Evolutionary conservation across 2,797 vertebrate species (phyloP).

Genomic region (Dendrocincla tyrannina): DNA sequence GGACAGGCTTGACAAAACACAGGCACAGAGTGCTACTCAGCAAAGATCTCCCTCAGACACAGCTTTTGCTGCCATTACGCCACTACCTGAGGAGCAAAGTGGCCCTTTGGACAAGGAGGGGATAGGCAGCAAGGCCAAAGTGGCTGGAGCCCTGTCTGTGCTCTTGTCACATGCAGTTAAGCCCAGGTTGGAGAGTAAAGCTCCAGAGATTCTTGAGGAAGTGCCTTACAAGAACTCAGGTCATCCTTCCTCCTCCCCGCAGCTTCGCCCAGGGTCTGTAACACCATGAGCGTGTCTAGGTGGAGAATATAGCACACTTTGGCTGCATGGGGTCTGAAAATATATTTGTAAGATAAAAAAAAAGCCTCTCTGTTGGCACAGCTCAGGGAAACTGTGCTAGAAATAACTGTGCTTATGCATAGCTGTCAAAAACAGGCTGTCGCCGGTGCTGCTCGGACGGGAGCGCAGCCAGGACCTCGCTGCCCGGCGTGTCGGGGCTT

Average conservation of each 20-base stretch:
- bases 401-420: conserved; percentile 46
- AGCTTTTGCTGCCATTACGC: not conserved
- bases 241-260: not conserved
- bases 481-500: not conserved
- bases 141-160: not conserved
- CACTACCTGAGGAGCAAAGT: not conserved
- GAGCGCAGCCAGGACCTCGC: conserved; percentile 13
- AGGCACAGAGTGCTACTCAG: fast-evolving
- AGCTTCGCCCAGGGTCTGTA: not conserved
- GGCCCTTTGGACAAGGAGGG: fast-evolving
- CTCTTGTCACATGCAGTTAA: not conserved
- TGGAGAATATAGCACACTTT: not conserved
- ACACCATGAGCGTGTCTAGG: not conserved
- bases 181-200: not conserved
- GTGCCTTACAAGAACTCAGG: not conserved
- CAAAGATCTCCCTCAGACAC: not conserved
- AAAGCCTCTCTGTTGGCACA: not conserved
- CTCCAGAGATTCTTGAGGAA: not conserved
- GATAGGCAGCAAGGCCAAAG: not conserved
- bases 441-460: not conserved
- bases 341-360: not conserved
- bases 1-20: not conserved
- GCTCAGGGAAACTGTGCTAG: conserved; percentile 53
- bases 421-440: conserved; percentile 50
- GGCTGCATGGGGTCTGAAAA: conserved; percentile 7